phyloP scores from a whole-genome alignment of 2,113 vertebrate species.

The Datnioides undecimradiatus region DNA sequence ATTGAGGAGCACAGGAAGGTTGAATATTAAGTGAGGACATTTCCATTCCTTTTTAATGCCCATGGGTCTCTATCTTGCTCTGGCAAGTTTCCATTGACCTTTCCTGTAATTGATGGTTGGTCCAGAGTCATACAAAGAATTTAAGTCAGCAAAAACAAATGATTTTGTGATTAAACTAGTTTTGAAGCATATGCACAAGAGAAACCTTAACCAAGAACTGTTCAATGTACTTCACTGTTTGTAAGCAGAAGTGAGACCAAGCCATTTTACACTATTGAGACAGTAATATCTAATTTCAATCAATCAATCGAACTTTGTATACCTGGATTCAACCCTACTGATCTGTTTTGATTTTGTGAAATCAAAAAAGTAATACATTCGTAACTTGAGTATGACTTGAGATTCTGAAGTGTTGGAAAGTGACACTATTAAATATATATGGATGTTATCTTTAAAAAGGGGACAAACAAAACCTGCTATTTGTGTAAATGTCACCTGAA shows the following conservation, averaged over 20 bases:
- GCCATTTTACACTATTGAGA: too few relatives aligned
- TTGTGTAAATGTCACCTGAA: not conserved
- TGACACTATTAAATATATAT: too few relatives aligned
- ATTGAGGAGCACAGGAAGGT: slow-evolving; percentile 11
- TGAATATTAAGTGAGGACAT: slow-evolving; percentile 41
- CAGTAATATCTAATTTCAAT: too few relatives aligned
- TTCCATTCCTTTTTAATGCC: slow-evolving; percentile 11
- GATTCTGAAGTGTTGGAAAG: too few relatives aligned
- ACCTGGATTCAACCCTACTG: too few relatives aligned
- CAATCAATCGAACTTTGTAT: too few relatives aligned
- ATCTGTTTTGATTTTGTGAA: too few relatives aligned
- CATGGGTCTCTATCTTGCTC: not conserved
- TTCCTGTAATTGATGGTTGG: not conserved
- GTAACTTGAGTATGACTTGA: too few relatives aligned
- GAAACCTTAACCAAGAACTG: too few relatives aligned
- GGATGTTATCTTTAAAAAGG: too few relatives aligned
- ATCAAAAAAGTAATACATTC: too few relatives aligned
- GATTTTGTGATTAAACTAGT: not conserved
- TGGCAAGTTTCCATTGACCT: slow-evolving; percentile 26
- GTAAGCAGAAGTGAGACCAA: not conserved
- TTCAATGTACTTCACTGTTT: not conserved
- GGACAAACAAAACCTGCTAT: not conserved
- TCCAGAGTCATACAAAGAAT: not conserved
- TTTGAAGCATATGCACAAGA: not conserved
- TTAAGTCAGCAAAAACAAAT: slow-evolving; percentile 9